Base-by-base conservation (phyloP, 2,113 vertebrate genomes). In the Thinocorus orbignyianus region DNA sequence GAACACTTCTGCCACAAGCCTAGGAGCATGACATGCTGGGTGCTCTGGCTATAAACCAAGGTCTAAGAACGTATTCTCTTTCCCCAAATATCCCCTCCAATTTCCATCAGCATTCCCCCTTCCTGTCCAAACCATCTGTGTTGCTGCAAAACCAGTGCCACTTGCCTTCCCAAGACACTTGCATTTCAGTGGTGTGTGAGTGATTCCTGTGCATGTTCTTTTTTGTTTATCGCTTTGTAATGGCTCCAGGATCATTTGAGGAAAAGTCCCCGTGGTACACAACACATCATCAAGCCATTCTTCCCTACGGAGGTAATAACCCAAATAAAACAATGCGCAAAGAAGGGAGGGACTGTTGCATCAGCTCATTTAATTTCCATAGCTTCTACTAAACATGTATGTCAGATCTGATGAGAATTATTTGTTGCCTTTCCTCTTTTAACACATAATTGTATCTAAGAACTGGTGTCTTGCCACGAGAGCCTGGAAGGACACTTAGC, bases 11-110 rank as follows among this genome's bases (percentile, higher is more conserved):
- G 35, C 22, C 69, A 93, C 51, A 90, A 52, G 76, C 64, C 77
- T 16, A 94, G 82, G 65, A 96, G 55, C 83, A 81, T 61, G 80
- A 77, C 77, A 81, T 30, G 55, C 90, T 92, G 90, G 82, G 80
- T 92, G 52, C 80, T 81, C 54, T 65, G 13, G 39, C 37, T 64
- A 81, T 23, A 81, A 17, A 83, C 10, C 26, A 35, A 84, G 30
- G 39, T 46, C 49, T 69, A 69, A 86, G 44, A 58, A 42, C 9
- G 2, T 30, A 72, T 79, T 86, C 19, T 66, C 33, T 24, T 90
- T 78, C 13, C n/a, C 22, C 2, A 2, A 71, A n/a, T 5, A 41
- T 8, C 19, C 16, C 28, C 20, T 79, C 35, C 57, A 57, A 7
- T 57, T 86, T 61, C 69, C 18, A 30, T 30, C 52, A n/a, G 28